Evolutionary conservation across 2,113 vertebrate species (phyloP), one percentile per base, ranked within the genome.

Genomic region (Arenaria interpres): DNA sequence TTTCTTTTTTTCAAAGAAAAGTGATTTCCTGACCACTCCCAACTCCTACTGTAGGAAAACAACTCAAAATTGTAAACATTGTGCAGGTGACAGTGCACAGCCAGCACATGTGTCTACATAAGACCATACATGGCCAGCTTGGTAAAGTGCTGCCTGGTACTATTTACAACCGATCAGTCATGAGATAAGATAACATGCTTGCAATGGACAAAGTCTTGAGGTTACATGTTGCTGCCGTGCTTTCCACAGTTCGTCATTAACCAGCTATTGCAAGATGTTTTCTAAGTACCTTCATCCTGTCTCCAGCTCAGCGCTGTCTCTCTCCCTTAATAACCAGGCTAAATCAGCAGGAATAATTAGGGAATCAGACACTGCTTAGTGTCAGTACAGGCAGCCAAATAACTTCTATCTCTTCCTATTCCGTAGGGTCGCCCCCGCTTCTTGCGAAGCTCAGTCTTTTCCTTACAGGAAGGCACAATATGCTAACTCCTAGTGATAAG

Each of bases 291-390:
- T 97, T 85, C 93, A 85, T 93, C 84, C 94, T 68, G 60, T 63
- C 91, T 97, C 95, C 81, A 85, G 91, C 86, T 92, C 96, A 95
- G 81, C 41, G 14, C 83, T 91, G 86, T 89, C 79, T 95, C 89
- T 67, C 84, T 95, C 43, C 69, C 80, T 95, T 95, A 95, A 96
- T 93, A 97, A 90, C 83, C 88, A 85, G 90, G 69, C 86, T 95
- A 96, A 96, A 97, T 92, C 92, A 88, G 76, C 79, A 94, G 80
- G 72, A 93, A 92, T 95, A 94, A 93, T 96, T 96, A 96, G 86
- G 92, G 96, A 97, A 95, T 97, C 96, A 95, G 94, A 96, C 95
- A 92, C 94, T 95, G 46, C 92, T 97, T 97, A 97, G 60, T 92
- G 86, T 71, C 92, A 85, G 73, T 18, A 32, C 67, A 87, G 60